These are phyloP conservation scores for Tetramorium simillimum DNA, from an alignment of 1,140 invertebrate genomes.

Conservation along the genomic window DNA sequence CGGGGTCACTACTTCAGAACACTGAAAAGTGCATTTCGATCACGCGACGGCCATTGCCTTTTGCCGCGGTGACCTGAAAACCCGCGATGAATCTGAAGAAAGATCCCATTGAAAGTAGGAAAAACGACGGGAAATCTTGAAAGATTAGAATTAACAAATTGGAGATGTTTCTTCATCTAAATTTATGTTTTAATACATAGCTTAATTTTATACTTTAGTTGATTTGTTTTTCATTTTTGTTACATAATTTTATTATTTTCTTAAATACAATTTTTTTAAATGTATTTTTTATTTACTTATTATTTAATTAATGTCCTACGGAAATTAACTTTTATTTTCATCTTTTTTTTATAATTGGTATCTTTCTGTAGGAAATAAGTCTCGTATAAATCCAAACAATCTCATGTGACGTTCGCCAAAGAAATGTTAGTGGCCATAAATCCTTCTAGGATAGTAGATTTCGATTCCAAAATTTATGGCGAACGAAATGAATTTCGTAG, in stretches of 20 bases:
- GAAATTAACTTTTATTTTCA: neutral
- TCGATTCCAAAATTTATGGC: conserved; percentile 29
- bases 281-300: neutral
- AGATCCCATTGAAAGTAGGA: neutral
- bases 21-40: conserved; percentile 79
- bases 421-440: conserved; percentile 8
- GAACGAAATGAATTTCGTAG: conserved; percentile 23
- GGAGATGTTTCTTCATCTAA: no score
- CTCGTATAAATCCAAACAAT: neutral
- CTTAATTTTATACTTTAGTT: neutral
- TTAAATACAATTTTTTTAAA: neutral
- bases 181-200: neutral
- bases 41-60: conserved; percentile 69
- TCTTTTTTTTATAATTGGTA: neutral
- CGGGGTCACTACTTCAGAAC: conserved; percentile 69
- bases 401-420: neutral
- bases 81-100: conserved; percentile 17
- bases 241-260: neutral
- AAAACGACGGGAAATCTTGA: neutral
- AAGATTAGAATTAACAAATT: neutral
- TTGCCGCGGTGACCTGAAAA: conserved; percentile 75
- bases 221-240: neutral
- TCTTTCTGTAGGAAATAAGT: neutral
- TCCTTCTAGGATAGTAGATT: neutral
- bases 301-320: neutral